Conservation (phyloP, 1,140 invertebrate genomes). For the Atopsyche davidsoni region DNA sequence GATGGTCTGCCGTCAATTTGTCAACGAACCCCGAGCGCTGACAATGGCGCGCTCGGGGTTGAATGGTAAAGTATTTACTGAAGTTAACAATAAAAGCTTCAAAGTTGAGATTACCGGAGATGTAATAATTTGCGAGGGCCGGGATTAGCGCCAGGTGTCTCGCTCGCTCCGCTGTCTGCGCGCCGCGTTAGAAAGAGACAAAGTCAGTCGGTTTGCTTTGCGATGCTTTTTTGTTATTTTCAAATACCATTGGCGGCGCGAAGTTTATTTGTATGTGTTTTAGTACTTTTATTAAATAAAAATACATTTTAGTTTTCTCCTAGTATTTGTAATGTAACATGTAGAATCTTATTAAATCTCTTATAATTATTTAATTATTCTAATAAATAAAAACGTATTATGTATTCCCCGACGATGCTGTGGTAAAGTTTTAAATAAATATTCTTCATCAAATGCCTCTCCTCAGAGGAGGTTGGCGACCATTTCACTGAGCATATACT, state of each 20-base stretch:
- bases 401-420: too few species aligned
- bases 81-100: slow-evolving; percentile 26
- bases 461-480: too few species aligned
- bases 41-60: slow-evolving; percentile 14
- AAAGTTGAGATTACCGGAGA: slow-evolving; percentile 25
- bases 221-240: background rate
- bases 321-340: too few species aligned
- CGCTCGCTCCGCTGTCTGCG: background rate
- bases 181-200: background rate
- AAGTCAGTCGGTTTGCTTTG: background rate
- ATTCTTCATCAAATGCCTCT: too few species aligned
- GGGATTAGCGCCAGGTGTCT: background rate
- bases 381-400: too few species aligned
- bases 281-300: too few species aligned
- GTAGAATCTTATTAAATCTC: too few species aligned
- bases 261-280: background rate
- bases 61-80: slow-evolving; percentile 20
- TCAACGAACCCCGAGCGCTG: slow-evolving; percentile 12
- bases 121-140: slow-evolving; percentile 19
- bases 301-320: too few species aligned
- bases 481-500: too few species aligned
- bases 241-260: background rate
- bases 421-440: too few species aligned
- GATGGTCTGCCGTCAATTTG: slow-evolving; percentile 12
- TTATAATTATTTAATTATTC: too few species aligned